Evolutionary conservation across 2,113 vertebrate species (phyloP), one percentile per base, ranked within the genome.

Genomic region (Hyperoodon ampullatus): DNA sequence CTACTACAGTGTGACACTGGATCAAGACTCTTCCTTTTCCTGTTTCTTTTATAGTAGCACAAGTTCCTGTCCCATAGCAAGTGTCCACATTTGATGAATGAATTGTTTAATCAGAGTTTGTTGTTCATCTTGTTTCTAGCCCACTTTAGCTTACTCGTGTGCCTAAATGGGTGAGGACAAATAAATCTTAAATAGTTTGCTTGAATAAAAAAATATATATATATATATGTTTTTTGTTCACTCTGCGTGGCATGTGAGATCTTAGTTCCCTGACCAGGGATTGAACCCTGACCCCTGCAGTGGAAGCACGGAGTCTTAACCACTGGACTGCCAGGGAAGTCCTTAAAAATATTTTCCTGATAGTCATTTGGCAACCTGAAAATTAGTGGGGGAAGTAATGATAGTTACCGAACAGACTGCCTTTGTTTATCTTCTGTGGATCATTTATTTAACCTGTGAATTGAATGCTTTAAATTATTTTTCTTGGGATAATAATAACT

Each of bases 321-420:
- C 55, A 21, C 55, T 58, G 18, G 18, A 58, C 18, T 21, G 55
- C 55, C 55, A 58, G 55, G 55, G 55, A 58, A 6, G 55, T 58
- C 19, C 18, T 19, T 58, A 58, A 19, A 58, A 19, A 8, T 58
- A 58, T 58, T 78, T 92, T 50, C 55, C 44, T 66, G 44, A n/a
- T 50, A 70, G 33, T 74, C 35, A 93, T 90, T 71, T 84, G 53
- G 58, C 75, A 93, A 71, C 21, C 24, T 65, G 18, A 94, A 94
- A 83, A 74, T 84, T 47, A 95, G 44, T 30, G 75, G 61, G 19
- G 65, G 21, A 92, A 63, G 42, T 63, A 81, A 28, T 10, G 23
- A 68, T 61, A 53, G 60, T 50, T 89, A 42, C 24, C 50, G 61
- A 77, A 35, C 28, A 60, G 55, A 74, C 8, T 39, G 75, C 28